phyloP scores from a whole-genome alignment of 2,888 invertebrate genomes.

The Folsomia manolachei region DNA sequence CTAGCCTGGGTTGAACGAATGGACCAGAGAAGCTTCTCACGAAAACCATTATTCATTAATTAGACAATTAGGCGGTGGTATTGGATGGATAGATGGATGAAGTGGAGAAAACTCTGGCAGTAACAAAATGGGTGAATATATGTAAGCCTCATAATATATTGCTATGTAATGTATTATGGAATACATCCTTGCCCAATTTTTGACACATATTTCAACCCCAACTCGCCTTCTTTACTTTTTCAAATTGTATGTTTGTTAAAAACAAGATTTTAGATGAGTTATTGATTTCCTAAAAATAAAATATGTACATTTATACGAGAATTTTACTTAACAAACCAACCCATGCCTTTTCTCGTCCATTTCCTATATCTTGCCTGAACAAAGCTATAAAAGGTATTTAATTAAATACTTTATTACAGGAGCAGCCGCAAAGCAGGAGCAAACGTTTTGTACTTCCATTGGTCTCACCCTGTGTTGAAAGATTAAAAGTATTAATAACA shows the following conservation, averaged over 20 bases:
- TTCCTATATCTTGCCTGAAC: no score
- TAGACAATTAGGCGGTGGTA: slow-evolving; percentile 33
- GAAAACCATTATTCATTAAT: slow-evolving; percentile 40
- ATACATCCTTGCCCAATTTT: background rate
- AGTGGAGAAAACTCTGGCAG: slow-evolving; percentile 9
- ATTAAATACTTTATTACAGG: background rate
- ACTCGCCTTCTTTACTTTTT: background rate
- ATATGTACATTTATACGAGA: background rate
- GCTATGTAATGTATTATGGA: background rate
- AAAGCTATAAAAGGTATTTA: no score
- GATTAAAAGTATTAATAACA: slow-evolving; percentile 10
- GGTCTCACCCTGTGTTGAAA: background rate
- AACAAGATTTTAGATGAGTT: background rate
- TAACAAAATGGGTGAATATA: slow-evolving; percentile 7
- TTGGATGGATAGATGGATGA: no score
- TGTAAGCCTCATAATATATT: background rate
- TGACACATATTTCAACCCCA: background rate
- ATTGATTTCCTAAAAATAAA: background rate
- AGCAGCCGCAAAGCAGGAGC: background rate
- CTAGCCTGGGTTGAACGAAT: background rate
- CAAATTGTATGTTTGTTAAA: background rate
- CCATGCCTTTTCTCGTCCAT: background rate
- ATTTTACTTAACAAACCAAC: no score
- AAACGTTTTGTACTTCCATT: background rate
- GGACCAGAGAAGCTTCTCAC: slow-evolving; percentile 28